These are phyloP conservation scores for Catharus ustulatus DNA, from an alignment of 2,797 vertebrate species.

Conservation along the genomic window DNA sequence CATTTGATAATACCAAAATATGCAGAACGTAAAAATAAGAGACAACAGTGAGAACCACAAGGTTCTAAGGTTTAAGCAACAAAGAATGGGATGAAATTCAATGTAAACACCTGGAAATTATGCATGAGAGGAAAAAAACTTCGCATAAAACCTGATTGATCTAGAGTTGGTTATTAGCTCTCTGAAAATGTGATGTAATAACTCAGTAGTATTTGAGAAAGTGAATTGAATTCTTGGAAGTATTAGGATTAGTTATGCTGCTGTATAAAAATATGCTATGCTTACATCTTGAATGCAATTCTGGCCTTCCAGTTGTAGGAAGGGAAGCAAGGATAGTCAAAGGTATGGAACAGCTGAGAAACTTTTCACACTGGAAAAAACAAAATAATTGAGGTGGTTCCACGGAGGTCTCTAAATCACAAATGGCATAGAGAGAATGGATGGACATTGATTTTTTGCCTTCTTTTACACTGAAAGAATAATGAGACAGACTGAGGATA, in stretches of 20 bases:
- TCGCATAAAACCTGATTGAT: not conserved
- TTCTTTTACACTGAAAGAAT: not conserved
- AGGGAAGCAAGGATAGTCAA: not conserved
- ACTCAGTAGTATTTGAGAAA: not conserved
- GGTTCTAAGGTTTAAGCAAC: not conserved
- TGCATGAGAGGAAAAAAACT: not conserved
- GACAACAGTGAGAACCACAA: not conserved
- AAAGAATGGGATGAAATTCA: not conserved
- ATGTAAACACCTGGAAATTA: not conserved
- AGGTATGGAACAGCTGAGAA: not conserved
- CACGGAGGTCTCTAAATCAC: not conserved
- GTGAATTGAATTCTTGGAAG: not conserved
- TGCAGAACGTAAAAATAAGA: not conserved
- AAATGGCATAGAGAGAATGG: not conserved
- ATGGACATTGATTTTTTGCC: not conserved
- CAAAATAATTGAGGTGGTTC: not conserved
- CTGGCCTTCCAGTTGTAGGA: not conserved
- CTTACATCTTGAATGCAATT: not conserved
- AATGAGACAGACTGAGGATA: not conserved
- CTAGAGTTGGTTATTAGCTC: not conserved
- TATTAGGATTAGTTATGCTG: not conserved
- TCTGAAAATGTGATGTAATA: not conserved
- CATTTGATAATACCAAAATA: not conserved
- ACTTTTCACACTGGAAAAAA: not conserved
- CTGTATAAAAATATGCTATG: not conserved